Evolutionary conservation across 2,113 vertebrate genomes (phyloP).

Genomic region (Catharus minimus): DNA sequence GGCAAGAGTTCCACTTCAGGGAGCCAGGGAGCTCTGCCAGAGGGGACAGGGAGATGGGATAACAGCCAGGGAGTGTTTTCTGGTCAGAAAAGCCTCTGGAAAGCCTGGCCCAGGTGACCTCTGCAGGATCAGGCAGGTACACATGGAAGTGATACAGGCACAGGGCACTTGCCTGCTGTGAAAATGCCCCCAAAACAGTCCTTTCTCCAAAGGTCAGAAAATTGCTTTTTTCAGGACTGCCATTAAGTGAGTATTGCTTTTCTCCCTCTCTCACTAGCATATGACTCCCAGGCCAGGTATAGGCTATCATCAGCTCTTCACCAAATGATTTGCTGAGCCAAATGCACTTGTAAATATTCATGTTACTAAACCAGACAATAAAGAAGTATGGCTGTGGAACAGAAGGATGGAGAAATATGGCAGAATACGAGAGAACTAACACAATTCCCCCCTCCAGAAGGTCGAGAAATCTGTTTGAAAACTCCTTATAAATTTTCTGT

Average conservation of each 20-base stretch:
- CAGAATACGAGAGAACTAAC: neutral
- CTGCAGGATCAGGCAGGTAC: neutral
- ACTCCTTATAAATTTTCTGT: neutral
- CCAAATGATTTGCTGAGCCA: neutral
- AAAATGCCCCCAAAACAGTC: neutral
- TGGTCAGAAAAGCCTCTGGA: neutral
- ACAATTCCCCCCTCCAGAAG: neutral
- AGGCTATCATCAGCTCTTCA: neutral
- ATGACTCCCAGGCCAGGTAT: neutral
- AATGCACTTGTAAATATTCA: neutral
- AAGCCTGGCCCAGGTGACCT: neutral
- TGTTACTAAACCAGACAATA: neutral
- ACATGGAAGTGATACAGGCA: neutral
- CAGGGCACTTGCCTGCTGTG: neutral
- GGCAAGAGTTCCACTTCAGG: neutral
- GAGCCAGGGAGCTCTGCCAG: rapidly evolving
- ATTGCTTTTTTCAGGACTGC: neutral
- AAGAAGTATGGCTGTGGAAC: neutral
- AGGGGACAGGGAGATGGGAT: neutral
- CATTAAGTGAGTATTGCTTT: neutral
- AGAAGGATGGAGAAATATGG: neutral
- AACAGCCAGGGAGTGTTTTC: neutral
- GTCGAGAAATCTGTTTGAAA: neutral
- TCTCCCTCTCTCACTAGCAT: neutral
- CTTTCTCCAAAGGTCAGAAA: neutral